Evolutionary conservation across 2,797 vertebrate species (phyloP).

Genomic region (Coendou prehensilis): DNA sequence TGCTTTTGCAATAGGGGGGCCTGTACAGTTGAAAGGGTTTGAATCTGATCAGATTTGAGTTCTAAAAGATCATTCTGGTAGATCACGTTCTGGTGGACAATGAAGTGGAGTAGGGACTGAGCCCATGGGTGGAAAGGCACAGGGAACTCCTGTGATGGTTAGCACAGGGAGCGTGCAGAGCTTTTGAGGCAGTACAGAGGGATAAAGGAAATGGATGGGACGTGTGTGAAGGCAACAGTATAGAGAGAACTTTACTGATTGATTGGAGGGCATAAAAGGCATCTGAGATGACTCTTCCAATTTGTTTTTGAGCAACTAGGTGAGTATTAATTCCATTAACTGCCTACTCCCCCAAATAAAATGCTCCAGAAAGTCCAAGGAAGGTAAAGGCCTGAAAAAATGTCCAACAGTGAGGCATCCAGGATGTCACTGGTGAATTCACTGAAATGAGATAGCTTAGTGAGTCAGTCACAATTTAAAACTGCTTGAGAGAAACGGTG

Average conservation of each 20-base stretch:
- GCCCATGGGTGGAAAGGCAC: neutral
- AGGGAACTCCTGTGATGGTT: neutral
- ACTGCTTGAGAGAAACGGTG: neutral
- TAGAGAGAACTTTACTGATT: neutral
- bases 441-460: neutral
- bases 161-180: neutral
- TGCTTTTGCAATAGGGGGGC: neutral
- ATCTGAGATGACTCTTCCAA: neutral
- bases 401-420: neutral
- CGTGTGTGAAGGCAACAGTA: neutral
- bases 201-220: neutral
- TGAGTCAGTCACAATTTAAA: neutral
- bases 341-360: neutral
- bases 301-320: neutral
- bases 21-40: neutral
- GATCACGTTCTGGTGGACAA: neutral
- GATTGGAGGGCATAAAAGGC: neutral
- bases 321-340: neutral
- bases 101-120: neutral
- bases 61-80: neutral
- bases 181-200: neutral
- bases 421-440: neutral
- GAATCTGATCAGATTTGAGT: conserved; percentile 8
- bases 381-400: neutral
- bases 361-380: neutral